Conservation (phyloP, 2,888 invertebrate genomes). For the Laothoe populi region DNA sequence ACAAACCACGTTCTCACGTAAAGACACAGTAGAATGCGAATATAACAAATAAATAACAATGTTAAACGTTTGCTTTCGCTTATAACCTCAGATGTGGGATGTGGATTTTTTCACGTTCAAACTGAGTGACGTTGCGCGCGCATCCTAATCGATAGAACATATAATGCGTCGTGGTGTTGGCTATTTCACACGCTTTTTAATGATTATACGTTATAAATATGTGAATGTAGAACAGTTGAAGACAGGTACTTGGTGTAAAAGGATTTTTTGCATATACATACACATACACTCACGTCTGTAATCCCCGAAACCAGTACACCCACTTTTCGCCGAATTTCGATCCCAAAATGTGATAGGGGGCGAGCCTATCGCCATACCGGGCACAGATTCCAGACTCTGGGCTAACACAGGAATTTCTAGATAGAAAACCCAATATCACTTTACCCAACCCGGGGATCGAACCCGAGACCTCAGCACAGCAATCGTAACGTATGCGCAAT, state of each 20-base stretch:
- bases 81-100: constrained; percentile 52
- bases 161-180: background rate
- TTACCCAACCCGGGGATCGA: no score
- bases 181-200: background rate
- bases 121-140: constrained; percentile 70
- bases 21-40: constrained; percentile 8
- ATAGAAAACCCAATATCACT: no score
- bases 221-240: background rate
- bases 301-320: no score
- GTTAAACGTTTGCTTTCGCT: constrained; percentile 14
- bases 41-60: constrained; percentile 18
- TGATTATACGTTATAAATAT: background rate
- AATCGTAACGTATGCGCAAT: no score
- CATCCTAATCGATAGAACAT: constrained; percentile 63
- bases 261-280: no score
- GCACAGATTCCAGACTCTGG: no score
- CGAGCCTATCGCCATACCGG: no score
- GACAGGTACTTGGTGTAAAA: background rate
- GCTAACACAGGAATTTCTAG: no score
- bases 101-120: constrained; percentile 61
- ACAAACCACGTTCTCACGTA: constrained; percentile 27
- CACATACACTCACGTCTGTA: no score
- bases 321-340: no score
- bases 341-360: no score
- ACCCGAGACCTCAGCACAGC: no score